Conservation (phyloP, 35 echinoderm and acorn worm species). For the Chiridota heheva region DNA sequence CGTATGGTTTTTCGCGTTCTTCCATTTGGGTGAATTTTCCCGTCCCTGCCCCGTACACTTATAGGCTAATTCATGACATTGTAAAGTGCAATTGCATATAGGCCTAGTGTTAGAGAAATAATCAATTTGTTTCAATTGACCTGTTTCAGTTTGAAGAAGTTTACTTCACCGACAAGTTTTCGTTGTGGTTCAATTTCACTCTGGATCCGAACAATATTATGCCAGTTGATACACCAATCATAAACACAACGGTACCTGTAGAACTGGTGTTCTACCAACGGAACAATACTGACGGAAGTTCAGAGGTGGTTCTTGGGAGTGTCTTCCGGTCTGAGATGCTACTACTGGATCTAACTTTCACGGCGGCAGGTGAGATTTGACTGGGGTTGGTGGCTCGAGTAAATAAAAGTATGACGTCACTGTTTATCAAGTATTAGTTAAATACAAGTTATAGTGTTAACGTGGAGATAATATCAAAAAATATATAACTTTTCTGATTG, state of each 20-base stretch:
- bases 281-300: constrained; percentile 35
- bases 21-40: too few species aligned
- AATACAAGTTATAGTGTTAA: neutral
- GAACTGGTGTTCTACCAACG: constrained; percentile 69
- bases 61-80: too few species aligned
- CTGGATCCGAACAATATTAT: constrained; percentile 64
- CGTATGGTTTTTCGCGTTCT: neutral
- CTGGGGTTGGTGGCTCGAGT: neutral
- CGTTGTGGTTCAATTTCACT: constrained; percentile 84
- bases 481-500: too few species aligned
- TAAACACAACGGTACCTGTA: constrained; percentile 78
- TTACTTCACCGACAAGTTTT: constrained; percentile 82
- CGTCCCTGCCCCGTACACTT: too few species aligned
- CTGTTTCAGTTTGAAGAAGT: constrained; percentile 66
- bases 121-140: neutral
- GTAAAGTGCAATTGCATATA: too few species aligned
- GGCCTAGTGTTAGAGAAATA: too few species aligned
- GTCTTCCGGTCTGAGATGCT: constrained; percentile 56
- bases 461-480: neutral
- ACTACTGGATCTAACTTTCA: constrained; percentile 76
- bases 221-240: constrained; percentile 60
- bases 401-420: neutral
- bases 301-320: constrained; percentile 51
- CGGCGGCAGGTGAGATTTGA: constrained; percentile 45
- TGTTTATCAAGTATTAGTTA: neutral